Conservation (phyloP, 2,797 vertebrate species). For the Acanthiza pusilla region DNA sequence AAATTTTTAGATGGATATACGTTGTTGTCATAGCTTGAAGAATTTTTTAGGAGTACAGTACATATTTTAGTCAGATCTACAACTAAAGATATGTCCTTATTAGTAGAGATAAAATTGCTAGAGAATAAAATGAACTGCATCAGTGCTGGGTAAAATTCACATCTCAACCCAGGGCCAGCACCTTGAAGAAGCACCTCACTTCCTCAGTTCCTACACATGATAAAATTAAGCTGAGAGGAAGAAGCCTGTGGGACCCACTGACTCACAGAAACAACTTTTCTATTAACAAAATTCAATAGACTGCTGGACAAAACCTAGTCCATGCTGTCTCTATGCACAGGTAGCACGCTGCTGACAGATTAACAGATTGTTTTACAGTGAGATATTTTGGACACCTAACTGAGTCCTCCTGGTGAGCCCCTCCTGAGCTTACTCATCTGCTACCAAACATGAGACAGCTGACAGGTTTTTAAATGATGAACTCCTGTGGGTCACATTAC, state of each 20-base stretch:
- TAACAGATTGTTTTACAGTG: not conserved
- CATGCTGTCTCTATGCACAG: not conserved
- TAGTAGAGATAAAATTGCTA: not conserved
- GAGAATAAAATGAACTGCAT: not conserved
- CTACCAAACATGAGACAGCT: constrained; percentile 72
- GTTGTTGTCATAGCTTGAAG: not conserved
- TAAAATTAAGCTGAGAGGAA: not conserved
- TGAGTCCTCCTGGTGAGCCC: constrained; percentile 57
- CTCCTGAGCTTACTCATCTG: constrained; percentile 67
- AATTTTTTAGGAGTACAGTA: not conserved
- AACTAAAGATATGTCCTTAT: not conserved
- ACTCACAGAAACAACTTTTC: not conserved
- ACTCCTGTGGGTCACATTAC: constrained; percentile 81
- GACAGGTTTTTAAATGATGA: constrained; percentile 78
- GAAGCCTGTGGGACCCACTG: not conserved
- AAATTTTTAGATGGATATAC: not conserved
- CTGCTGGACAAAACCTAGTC: not conserved
- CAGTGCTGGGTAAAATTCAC: not conserved
- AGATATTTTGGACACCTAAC: constrained; percentile 48
- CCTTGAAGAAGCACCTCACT: not conserved
- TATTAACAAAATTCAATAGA: not conserved
- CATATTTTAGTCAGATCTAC: not conserved
- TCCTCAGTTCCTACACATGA: not conserved
- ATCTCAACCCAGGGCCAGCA: not conserved
- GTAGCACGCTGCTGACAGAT: not conserved